phyloP scores from a whole-genome alignment of 1,140 invertebrate species.

The Pseudomyrmex gracilis region DNA sequence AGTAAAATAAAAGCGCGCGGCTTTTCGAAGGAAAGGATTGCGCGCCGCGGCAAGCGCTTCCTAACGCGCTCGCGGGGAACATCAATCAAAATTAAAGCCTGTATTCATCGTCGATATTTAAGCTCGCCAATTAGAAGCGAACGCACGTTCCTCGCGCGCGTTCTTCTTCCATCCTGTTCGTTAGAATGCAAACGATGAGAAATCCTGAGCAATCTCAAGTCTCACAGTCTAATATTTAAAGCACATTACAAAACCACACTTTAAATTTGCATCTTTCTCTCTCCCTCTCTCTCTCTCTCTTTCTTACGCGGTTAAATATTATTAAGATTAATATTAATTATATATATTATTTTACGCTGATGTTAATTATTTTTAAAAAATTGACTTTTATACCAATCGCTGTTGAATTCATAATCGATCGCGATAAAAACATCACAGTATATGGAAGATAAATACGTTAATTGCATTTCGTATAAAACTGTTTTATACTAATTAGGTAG shows the following conservation, averaged over 20 bases:
- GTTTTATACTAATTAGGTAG: neutral
- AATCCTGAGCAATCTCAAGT: constrained; percentile 16
- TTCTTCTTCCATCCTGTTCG: constrained; percentile 4
- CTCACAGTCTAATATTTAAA: neutral
- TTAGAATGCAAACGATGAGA: constrained; percentile 3
- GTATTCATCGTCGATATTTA: constrained; percentile 58
- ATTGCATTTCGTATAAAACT: neutral
- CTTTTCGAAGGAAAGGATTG: constrained; percentile 8
- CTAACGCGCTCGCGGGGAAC: constrained; percentile 41
- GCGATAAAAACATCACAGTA: neutral
- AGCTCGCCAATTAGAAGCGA: constrained; percentile 46
- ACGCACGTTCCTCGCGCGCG: constrained; percentile 2
- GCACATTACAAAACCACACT: neutral
- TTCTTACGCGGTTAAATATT: too few species aligned
- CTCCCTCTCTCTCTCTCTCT: too few species aligned
- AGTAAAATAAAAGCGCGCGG: constrained; percentile 26
- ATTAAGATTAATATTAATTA: too few species aligned
- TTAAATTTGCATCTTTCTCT: constrained; percentile 5
- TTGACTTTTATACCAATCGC: neutral
- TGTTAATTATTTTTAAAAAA: neutral
- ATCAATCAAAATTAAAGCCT: constrained; percentile 70
- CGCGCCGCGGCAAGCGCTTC: neutral
- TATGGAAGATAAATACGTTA: neutral
- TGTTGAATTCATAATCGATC: neutral
- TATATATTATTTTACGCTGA: too few species aligned